phyloP scores from a whole-genome alignment of 2,797 vertebrate species.

The Mormyrops attenuatus region DNA sequence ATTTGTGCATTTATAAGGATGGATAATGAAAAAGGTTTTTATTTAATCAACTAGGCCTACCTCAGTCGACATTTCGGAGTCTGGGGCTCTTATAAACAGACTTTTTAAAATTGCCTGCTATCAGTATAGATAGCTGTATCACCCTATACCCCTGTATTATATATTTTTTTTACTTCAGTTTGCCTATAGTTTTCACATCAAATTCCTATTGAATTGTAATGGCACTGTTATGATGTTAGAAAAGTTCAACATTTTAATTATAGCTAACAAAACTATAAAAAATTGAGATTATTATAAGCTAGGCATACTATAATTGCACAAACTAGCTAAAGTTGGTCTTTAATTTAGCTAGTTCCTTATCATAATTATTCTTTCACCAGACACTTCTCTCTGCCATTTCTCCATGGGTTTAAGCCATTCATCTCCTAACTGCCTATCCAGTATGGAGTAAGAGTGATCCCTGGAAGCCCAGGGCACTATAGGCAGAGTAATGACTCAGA shows the following conservation, averaged over 20 bases:
- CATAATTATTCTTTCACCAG: not conserved
- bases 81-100: not conserved
- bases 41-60: no score
- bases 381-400: no score
- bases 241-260: not conserved
- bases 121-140: not conserved
- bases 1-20: not conserved
- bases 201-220: not conserved
- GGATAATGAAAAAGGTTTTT: no score
- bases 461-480: not conserved
- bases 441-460: not conserved
- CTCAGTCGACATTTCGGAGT: no score
- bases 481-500: not conserved
- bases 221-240: not conserved
- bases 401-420: not conserved
- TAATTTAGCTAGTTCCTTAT: not conserved
- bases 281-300: not conserved
- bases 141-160: not conserved
- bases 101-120: not conserved
- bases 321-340: not conserved
- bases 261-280: not conserved
- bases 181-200: not conserved
- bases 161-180: not conserved
- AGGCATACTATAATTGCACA: not conserved
- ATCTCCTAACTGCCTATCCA: not conserved